phyloP scores from a whole-genome alignment of 2,888 invertebrate genomes.

The Ditylenchus weischeri region DNA sequence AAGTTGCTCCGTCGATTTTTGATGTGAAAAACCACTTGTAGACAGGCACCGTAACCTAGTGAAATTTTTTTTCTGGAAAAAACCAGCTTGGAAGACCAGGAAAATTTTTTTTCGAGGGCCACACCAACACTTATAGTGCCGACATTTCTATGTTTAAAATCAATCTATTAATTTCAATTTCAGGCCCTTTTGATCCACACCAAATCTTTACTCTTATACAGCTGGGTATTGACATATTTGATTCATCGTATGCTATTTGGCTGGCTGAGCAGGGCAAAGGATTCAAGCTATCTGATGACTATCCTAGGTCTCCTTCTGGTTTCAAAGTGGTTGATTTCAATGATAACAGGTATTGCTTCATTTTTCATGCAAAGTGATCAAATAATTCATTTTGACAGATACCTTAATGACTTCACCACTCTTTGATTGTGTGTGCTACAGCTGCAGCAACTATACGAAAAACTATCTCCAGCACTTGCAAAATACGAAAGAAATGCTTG shows the following conservation, averaged over 20 bases:
- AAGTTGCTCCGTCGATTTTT: no score
- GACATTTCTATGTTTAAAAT: no score
- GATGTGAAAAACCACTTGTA: no score
- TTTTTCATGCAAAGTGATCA: no score
- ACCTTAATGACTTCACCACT: slow-evolving; percentile 60
- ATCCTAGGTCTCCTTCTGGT: slow-evolving; percentile 27
- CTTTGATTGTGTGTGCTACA: slow-evolving; percentile 60
- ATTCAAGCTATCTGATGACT: slow-evolving; percentile 39
- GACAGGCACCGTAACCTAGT: no score
- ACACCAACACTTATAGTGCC: no score
- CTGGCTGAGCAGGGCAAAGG: slow-evolving; percentile 47
- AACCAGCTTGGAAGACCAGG: no score
- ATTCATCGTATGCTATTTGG: slow-evolving; percentile 48
- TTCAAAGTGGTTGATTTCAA: slow-evolving; percentile 42
- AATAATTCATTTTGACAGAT: slow-evolving; percentile 45
- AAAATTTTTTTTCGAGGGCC: no score
- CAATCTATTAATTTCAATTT: no score
- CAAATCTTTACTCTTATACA: slow-evolving; percentile 37
- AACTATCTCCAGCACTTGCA: slow-evolving; percentile 62
- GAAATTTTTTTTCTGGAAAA: no score
- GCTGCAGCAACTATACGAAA: slow-evolving; percentile 60
- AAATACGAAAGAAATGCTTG: slow-evolving; percentile 61
- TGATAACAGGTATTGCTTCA: slow-evolving; percentile 29
- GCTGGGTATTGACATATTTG: slow-evolving; percentile 56
- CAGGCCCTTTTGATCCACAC: slow-evolving; percentile 33